phyloP scores from a whole-genome alignment of 2,797 vertebrate genomes.

The Clarias laeviceps region DNA sequence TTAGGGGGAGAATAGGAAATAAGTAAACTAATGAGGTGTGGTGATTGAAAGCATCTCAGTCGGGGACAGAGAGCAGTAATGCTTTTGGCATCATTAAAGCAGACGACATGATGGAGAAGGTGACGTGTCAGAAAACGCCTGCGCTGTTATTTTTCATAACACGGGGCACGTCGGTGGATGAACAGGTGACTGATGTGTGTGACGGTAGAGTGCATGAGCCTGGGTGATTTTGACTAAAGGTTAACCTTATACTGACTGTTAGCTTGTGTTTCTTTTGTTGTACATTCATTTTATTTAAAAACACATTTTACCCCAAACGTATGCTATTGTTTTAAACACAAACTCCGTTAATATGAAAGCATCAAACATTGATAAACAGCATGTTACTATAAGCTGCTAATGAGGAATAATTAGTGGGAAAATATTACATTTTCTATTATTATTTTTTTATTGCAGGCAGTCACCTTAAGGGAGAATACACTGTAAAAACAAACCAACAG shows the following conservation, averaged over 20 bases:
- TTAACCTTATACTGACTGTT: constrained; percentile 1
- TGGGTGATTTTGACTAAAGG: constrained; percentile 9
- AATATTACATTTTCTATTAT: not conserved
- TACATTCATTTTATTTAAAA: not conserved
- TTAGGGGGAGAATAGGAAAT: constrained; percentile 33
- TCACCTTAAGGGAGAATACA: not conserved
- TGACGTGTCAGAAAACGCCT: constrained; percentile 26
- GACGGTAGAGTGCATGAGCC: constrained; percentile 8
- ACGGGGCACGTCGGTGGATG: not conserved
- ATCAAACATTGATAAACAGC: too few relatives aligned
- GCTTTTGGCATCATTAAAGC: constrained; percentile 35
- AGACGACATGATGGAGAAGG: constrained; percentile 18
- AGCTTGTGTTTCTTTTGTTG: not conserved
- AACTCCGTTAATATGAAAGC: not conserved
- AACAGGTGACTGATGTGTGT: constrained; percentile 13
- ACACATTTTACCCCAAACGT: not conserved
- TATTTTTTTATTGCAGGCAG: not conserved
- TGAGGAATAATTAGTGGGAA: not conserved
- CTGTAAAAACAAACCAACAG: too few relatives aligned
- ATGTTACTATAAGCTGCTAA: not conserved
- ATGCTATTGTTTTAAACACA: not conserved
- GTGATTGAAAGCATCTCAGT: constrained; percentile 46
- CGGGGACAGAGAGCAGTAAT: constrained; percentile 26
- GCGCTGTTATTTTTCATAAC: constrained; percentile 22
- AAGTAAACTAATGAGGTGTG: constrained; percentile 51